phyloP scores from a whole-genome alignment of 2,888 invertebrate genomes.

The Anarsia innoxiella region DNA sequence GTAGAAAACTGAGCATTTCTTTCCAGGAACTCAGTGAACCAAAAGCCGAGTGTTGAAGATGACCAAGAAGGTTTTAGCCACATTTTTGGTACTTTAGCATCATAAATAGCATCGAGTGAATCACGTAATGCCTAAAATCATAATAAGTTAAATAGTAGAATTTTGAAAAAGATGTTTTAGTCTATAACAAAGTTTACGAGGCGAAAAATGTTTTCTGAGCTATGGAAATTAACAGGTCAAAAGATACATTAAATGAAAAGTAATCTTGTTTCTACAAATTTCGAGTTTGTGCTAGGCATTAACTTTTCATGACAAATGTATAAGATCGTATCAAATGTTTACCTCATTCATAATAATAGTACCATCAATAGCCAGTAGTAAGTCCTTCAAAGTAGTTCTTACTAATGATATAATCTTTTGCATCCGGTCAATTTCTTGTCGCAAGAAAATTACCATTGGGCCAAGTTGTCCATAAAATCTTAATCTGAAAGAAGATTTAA shows the following conservation, averaged over 20 bases:
- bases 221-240: no score
- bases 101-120: constrained; percentile 89
- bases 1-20: constrained; percentile 84
- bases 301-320: no score
- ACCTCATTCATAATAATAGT: constrained; percentile 95
- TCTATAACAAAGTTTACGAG: no score
- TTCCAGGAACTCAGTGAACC: constrained; percentile 92
- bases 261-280: no score
- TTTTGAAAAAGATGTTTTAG: no score
- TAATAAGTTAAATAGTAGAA: no score
- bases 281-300: no score
- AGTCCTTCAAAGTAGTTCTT: constrained; percentile 81
- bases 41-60: constrained; percentile 89
- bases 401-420: constrained; percentile 82
- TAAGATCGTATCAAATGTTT: no score
- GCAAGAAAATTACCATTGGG: constrained; percentile 90
- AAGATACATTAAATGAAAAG: no score
- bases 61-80: constrained; percentile 89
- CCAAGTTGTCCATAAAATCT: constrained; percentile 79
- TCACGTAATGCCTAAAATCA: constrained; percentile 86
- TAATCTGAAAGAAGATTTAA: no score
- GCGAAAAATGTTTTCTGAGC: no score
- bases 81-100: constrained; percentile 85
- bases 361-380: constrained; percentile 90
- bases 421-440: constrained; percentile 93